A percentile compares a stretch with the other conserved stretches of the same genome.
Evolutionary conservation across 92 coral and sea anemone species (phyloP).

Genomic region (Blastomussa wellsi): DNA sequence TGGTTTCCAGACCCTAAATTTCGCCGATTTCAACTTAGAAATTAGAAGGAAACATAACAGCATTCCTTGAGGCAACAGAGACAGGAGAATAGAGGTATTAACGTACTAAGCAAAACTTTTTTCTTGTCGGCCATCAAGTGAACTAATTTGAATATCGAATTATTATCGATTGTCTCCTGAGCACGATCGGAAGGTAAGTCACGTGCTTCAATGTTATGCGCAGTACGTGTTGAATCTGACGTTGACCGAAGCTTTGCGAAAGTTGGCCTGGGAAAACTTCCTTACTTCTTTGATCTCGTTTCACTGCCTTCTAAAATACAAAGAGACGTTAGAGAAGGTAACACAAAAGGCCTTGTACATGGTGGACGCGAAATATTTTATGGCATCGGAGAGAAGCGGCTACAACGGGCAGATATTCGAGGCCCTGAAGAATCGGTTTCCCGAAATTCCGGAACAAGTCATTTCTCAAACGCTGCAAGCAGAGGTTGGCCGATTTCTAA

Average conservation of each 20-base stretch:
- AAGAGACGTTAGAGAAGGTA: constrained; percentile 45
- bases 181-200: constrained; percentile 36
- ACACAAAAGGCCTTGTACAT: constrained; percentile 61
- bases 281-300: constrained; percentile 19
- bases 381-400: constrained; percentile 67
- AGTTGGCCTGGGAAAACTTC: constrained; percentile 31
- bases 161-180: constrained; percentile 5
- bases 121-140: too few relatives aligned
- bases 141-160: constrained; percentile 14
- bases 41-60: too few relatives aligned
- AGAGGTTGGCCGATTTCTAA: constrained; percentile 43
- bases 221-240: constrained; percentile 64
- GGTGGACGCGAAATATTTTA: constrained; percentile 68
- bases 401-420: constrained; percentile 44
- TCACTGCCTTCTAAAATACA: constrained; percentile 3
- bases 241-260: constrained; percentile 37
- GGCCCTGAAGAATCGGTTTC: constrained; percentile 64
- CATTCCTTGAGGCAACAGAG: too few relatives aligned
- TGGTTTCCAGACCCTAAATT: too few relatives aligned
- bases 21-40: too few relatives aligned
- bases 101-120: too few relatives aligned
- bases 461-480: constrained; percentile 58
- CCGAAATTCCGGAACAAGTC: constrained; percentile 75
- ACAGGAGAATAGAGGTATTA: too few relatives aligned
- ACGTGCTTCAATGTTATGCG: constrained; percentile 82